Evolutionary conservation across 2,888 invertebrate genomes (phyloP).

Genomic region (Molorchus minor): DNA sequence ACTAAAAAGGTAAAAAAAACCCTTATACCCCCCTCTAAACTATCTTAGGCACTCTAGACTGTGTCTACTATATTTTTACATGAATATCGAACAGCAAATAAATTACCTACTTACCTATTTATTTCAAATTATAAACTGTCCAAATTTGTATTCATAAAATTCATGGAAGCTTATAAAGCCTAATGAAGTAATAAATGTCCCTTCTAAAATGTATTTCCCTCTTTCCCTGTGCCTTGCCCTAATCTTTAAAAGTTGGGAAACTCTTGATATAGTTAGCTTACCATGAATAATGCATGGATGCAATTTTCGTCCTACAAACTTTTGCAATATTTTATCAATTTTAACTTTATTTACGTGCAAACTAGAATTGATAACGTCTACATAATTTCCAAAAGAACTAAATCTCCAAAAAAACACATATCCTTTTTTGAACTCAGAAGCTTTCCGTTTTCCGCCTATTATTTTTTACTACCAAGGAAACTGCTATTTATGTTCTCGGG

Average conservation of each 20-base stretch:
- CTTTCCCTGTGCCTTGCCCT: constrained; percentile 35
- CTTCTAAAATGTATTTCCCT: constrained; percentile 30
- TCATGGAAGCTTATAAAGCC: constrained; percentile 44
- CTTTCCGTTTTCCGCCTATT: no score
- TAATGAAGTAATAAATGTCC: constrained; percentile 55
- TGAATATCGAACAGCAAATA: constrained; percentile 7
- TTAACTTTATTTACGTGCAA: constrained; percentile 66
- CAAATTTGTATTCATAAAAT: constrained; percentile 47
- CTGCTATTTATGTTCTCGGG: no score
- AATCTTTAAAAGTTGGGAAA: constrained; percentile 57
- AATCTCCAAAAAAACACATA: constrained; percentile 46
- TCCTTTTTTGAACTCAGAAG: no score
- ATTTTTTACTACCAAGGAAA: no score
- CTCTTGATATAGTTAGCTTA: constrained; percentile 63
- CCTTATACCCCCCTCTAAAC: no score
- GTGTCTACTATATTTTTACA: no score
- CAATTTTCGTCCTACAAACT: constrained; percentile 65
- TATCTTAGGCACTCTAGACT: no score
- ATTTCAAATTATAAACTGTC: constrained; percentile 44
- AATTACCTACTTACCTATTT: constrained; percentile 41
- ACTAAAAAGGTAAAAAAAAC: no score
- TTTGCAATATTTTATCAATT: constrained; percentile 66
- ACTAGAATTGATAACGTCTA: constrained; percentile 65
- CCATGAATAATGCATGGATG: constrained; percentile 66
- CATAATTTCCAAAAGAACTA: constrained; percentile 59